Evolutionary conservation across 2,113 vertebrate species (phyloP), one percentile per base, ranked within the genome.

Genomic region (Sander lucioperca): DNA sequence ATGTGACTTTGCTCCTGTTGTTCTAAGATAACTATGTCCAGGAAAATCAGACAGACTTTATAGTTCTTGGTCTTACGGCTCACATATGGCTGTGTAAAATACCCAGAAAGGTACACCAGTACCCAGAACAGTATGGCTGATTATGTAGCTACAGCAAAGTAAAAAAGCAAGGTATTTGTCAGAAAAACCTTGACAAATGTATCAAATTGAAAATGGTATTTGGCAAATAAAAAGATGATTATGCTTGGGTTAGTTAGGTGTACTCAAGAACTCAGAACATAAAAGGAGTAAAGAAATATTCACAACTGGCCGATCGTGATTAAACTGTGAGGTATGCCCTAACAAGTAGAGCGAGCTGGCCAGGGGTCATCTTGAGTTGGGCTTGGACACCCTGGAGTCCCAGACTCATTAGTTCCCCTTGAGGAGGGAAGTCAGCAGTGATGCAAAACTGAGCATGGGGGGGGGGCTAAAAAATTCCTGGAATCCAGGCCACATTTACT

Each of bases 401-500:
- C 72, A 80, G 78, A 80, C 81, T 73, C 73, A 89, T 89, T 86
- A 88, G 80, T 83, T 86, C 79, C 73, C 80, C 67, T 62, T 75
- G 57, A 86, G 73, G 57, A 86, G 81, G 79, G 65, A 83, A 72
- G 80, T 88, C 74, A 74, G 77, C 61, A 53, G 56, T 57, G 66
- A 82, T 86, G 88, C 68, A 76, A 90, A 82, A 67, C 75, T 65
- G 56, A 62, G 53, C 33, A 47, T 47, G 18, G 21, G 54, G 21
- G 39, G 70, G 33, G 19, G 64, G 23, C 72, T 85, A 91, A 96
- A 71, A 82, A 96, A 96, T 96, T 90, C 27, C 23, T 94, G 91
- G 96, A 97, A 97, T 97, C 93, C 95, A 95, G 96, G 94, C 96
- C 96, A 95, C 91, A 94, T 96, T 94, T 93, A 95, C 90, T 83